Percentiles rank a stretch among this genome's conserved stretches.
These are phyloP conservation scores for Patella vulgata DNA, from an alignment of 1,140 invertebrate species.

Conservation along the genomic window DNA sequence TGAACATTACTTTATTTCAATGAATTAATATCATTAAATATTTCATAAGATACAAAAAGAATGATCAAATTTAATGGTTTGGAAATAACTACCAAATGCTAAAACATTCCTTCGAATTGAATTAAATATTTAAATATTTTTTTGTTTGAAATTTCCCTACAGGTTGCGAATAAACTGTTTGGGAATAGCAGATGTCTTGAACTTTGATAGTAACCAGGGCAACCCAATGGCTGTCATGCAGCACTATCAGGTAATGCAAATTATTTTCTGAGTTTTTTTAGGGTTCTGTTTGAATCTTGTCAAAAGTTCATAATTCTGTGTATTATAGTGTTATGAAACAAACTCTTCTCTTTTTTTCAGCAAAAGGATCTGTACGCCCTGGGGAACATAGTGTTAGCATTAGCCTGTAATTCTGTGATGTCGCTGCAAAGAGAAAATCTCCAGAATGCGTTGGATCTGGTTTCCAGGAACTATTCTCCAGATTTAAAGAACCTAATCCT, in stretches of 20 bases:
- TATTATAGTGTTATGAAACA: neutral
- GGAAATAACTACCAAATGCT: no score
- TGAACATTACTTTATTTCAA: no score
- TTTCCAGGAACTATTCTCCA: constrained; percentile 86
- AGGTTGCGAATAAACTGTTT: constrained; percentile 82
- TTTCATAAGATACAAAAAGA: no score
- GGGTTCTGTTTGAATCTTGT: no score
- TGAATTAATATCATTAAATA: no score
- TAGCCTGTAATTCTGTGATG: constrained; percentile 90
- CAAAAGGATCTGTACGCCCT: constrained; percentile 93
- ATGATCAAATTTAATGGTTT: no score
- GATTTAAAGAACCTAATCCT: constrained; percentile 94
- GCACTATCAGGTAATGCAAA: constrained; percentile 74
- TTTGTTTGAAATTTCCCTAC: constrained; percentile 32
- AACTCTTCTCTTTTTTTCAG: constrained; percentile 61
- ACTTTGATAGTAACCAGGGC: constrained; percentile 77
- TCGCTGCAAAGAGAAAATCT: constrained; percentile 83
- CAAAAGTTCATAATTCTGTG: no score
- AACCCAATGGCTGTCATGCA: constrained; percentile 76
- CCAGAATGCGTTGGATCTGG: constrained; percentile 86
- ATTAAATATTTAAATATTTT: neutral
- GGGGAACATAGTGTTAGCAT: constrained; percentile 88
- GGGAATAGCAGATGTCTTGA: constrained; percentile 85
- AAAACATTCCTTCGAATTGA: no score
- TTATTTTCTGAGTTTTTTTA: neutral